Conservation (phyloP, 2,113 vertebrate genomes). For the Pitta sordida region DNA sequence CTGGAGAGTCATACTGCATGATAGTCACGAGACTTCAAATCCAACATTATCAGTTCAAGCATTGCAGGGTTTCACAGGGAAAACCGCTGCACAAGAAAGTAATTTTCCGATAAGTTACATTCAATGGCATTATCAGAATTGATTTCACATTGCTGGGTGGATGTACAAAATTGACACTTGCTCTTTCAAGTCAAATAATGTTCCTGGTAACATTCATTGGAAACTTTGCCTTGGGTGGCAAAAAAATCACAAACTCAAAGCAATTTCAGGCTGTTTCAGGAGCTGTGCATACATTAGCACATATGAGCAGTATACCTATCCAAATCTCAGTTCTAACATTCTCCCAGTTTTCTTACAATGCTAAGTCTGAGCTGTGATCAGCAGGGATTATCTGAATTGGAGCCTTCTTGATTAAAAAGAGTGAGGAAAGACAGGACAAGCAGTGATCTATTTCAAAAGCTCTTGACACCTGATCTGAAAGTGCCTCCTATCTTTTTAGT, state of each 20-base stretch:
- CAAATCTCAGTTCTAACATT: background rate
- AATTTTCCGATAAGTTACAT: background rate
- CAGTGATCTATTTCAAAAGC: background rate
- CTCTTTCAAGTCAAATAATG: background rate
- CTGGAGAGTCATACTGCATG: conserved; percentile 15
- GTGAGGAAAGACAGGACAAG: background rate
- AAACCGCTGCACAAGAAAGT: background rate
- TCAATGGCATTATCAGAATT: background rate
- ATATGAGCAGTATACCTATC: background rate
- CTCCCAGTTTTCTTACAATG: background rate
- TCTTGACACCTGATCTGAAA: background rate
- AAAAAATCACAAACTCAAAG: background rate
- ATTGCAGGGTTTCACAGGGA: background rate
- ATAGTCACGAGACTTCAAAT: background rate
- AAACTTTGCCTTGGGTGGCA: background rate
- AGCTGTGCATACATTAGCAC: background rate
- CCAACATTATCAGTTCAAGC: background rate
- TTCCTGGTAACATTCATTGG: background rate
- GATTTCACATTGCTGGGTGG: background rate
- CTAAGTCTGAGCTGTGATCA: background rate
- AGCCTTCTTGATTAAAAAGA: background rate
- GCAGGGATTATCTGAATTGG: background rate
- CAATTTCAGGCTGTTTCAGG: background rate
- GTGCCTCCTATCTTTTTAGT: background rate
- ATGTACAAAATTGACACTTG: background rate